phyloP scores from a whole-genome alignment of 2,888 invertebrate genomes.

The Melanchra persicariae region DNA sequence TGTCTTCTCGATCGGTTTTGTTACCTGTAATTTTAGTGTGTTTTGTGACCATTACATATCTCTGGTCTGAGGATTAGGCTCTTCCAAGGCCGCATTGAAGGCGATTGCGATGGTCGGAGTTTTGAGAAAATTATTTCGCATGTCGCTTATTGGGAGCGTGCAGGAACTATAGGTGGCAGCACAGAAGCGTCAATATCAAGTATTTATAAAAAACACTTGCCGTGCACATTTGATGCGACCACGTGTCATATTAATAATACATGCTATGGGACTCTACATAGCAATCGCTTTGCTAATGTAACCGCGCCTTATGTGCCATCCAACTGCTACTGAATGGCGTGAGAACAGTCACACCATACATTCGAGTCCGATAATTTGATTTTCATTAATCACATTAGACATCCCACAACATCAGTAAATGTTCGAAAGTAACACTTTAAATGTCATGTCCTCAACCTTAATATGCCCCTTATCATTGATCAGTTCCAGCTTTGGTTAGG shows the following conservation, averaged over 20 bases:
- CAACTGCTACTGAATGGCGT: not conserved
- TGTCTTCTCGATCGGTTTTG: conserved; percentile 98
- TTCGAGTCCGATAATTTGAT: conserved; percentile 10
- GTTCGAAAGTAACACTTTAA: conserved; percentile 15
- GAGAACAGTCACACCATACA: not conserved
- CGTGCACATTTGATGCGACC: not conserved
- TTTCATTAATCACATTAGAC: conserved; percentile 3
- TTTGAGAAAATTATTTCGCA: not conserved
- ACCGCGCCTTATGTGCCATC: not conserved
- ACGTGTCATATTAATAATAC: not conserved
- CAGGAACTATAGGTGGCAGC: too few relatives aligned
- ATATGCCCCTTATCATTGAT: conserved; percentile 41
- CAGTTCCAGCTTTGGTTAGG: conserved; percentile 37
- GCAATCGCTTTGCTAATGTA: not conserved
- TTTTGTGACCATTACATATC: not conserved
- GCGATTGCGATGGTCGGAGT: not conserved
- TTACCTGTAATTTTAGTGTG: conserved; percentile 92
- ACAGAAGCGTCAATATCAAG: too few relatives aligned
- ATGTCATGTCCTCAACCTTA: conserved; percentile 24
- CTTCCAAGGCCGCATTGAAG: not conserved
- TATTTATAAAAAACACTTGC: too few relatives aligned
- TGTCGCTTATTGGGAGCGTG: not conserved
- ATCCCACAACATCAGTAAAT: conserved; percentile 1
- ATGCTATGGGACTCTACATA: not conserved
- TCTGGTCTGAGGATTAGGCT: not conserved